Percentiles rank a stretch among this genome's conserved stretches.
These are phyloP conservation scores for Acanthosepion esculentum DNA, from an alignment of 2,888 invertebrate genomes.

Conservation along the genomic window DNA sequence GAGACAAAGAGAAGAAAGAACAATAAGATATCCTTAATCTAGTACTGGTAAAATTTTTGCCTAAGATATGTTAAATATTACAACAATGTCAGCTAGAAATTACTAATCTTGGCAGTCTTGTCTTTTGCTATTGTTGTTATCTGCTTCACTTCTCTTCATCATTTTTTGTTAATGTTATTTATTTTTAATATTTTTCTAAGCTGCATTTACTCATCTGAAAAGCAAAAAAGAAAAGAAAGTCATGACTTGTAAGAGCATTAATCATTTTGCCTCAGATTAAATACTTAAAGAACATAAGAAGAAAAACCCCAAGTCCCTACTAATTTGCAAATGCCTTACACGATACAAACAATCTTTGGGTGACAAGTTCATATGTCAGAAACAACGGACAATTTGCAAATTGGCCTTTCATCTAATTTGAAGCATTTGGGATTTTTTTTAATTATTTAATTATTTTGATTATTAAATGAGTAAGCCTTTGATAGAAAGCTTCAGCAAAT, in stretches of 20 bases:
- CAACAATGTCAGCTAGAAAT: not conserved
- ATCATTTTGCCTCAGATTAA: not conserved
- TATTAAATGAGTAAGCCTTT: not conserved
- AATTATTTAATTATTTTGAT: slow-evolving; percentile 21
- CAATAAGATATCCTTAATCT: not conserved
- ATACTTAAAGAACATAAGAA: not conserved
- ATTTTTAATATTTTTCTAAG: not conserved
- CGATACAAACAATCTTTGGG: not conserved
- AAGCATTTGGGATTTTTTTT: not conserved
- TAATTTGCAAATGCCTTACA: slow-evolving; percentile 33
- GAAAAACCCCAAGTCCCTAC: not conserved
- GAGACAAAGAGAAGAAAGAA: not conserved
- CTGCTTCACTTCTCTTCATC: not conserved
- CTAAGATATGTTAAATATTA: not conserved
- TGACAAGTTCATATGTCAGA: slow-evolving; percentile 33
- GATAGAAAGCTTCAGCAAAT: not conserved
- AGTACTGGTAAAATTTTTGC: not conserved
- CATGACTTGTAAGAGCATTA: not conserved
- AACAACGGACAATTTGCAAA: slow-evolving; percentile 2
- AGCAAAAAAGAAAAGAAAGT: too few relatives aligned
- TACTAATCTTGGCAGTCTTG: not conserved
- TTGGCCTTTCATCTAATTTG: slow-evolving; percentile 11
- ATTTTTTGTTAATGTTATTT: not conserved
- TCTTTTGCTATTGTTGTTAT: not conserved
- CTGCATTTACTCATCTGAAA: not conserved